Conservation (phyloP, 2,797 vertebrate species). For the Spinus olivaceus region DNA sequence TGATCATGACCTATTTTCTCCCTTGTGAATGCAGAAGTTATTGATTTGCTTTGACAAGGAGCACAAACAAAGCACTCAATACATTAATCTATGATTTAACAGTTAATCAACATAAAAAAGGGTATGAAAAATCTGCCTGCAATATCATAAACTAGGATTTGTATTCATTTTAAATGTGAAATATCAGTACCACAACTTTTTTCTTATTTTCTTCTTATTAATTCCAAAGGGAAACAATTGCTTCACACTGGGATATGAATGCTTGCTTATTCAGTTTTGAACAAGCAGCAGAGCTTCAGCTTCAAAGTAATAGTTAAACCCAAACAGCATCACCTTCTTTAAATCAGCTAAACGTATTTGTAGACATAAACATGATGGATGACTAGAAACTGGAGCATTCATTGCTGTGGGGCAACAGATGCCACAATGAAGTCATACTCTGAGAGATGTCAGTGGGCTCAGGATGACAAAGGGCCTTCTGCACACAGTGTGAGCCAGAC, state of each 20-base stretch:
- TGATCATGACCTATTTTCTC: background rate
- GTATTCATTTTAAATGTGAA: background rate
- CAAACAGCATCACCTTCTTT: background rate
- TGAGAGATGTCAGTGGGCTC: background rate
- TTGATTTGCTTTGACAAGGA: slow-evolving; percentile 44
- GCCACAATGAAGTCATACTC: slow-evolving; percentile 21
- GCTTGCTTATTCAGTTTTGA: background rate
- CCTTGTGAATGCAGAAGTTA: slow-evolving; percentile 30
- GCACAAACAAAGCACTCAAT: slow-evolving; percentile 29
- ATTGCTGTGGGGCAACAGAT: slow-evolving; percentile 42
- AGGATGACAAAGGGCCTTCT: background rate
- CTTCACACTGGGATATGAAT: background rate
- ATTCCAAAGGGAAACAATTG: background rate
- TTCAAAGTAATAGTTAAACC: background rate
- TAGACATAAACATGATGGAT: background rate
- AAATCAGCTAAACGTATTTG: background rate
- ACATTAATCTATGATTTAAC: slow-evolving; percentile 7
- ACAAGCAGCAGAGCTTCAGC: background rate
- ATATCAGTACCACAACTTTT: background rate
- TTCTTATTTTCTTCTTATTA: background rate
- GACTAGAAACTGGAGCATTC: slow-evolving; percentile 1
- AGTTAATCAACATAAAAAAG: background rate
- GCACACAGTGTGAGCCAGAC: background rate
- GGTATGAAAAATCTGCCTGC: background rate
- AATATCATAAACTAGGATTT: background rate